A percentile compares a stretch with the other conserved stretches of the same genome.
Evolutionary conservation across 1,140 invertebrate genomes (phyloP).

Genomic region (Dysdera silvatica): DNA sequence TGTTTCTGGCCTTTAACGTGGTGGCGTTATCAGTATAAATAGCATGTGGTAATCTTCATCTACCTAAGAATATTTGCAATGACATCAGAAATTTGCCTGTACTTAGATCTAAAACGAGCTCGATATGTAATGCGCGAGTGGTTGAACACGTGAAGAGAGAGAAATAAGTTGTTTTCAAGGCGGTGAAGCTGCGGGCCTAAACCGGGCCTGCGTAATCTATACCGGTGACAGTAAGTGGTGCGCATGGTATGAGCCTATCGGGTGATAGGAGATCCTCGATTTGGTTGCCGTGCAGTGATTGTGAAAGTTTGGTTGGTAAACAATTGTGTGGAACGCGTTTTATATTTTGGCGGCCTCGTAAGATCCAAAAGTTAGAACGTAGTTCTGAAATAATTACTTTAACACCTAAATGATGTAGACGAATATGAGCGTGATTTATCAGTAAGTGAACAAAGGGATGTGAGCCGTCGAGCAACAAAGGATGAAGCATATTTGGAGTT

Average conservation of each 20-base stretch:
- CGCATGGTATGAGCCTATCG: not conserved
- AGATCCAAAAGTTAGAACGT: not conserved
- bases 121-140: not conserved
- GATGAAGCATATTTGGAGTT: too few relatives aligned
- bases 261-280: not conserved
- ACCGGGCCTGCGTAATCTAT: not conserved
- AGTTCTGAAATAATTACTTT: not conserved
- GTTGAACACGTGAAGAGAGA: not conserved
- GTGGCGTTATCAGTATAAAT: not conserved
- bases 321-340: not conserved
- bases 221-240: not conserved
- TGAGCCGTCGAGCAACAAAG: too few relatives aligned
- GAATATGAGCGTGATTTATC: too few relatives aligned
- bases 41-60: not conserved
- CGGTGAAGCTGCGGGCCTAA: too few relatives aligned
- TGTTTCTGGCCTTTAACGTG: not conserved
- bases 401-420: conserved; percentile 3
- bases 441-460: too few relatives aligned
- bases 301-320: not conserved
- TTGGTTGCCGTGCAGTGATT: not conserved
- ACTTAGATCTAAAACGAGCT: not conserved
- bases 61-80: not conserved
- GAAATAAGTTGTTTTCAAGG: not conserved
- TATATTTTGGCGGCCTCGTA: not conserved
- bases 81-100: not conserved